phyloP scores from a whole-genome alignment of 1,140 invertebrate species.

The Anthonomus grandis region DNA sequence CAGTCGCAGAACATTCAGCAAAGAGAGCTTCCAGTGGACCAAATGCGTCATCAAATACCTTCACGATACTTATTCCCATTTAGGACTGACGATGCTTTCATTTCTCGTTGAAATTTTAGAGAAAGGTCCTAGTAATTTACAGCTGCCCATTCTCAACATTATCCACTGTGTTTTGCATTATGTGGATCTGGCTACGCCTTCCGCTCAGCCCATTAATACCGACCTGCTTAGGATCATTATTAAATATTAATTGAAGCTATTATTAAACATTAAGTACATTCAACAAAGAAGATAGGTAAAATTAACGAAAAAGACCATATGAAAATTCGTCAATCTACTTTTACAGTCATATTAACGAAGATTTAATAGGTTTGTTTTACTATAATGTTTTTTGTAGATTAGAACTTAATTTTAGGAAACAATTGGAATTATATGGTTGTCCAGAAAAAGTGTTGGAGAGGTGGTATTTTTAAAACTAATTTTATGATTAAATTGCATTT shows the following conservation, averaged over 20 bases:
- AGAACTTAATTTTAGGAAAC: too few species aligned
- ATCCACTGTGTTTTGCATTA: slow-evolving; percentile 96
- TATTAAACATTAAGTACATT: too few species aligned
- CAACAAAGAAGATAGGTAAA: too few species aligned
- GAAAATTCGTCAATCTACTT: too few species aligned
- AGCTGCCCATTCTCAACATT: slow-evolving; percentile 87
- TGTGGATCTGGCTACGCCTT: slow-evolving; percentile 81
- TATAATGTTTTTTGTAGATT: too few species aligned
- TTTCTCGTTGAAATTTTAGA: slow-evolving; percentile 91
- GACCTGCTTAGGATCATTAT: slow-evolving; percentile 90
- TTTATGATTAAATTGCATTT: too few species aligned
- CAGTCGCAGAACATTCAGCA: slow-evolving; percentile 92
- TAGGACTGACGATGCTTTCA: slow-evolving; percentile 86
- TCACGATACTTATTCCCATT: slow-evolving; percentile 91
- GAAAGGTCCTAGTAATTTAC: slow-evolving; percentile 76
- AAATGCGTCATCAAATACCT: slow-evolving; percentile 99
- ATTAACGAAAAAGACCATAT: too few species aligned
- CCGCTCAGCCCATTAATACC: slow-evolving; percentile 84
- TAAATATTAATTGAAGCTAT: slow-evolving; percentile 90
- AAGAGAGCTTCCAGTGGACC: slow-evolving; percentile 99
- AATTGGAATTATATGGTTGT: too few species aligned
- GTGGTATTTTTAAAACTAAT: too few species aligned
- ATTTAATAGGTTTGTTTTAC: too few species aligned
- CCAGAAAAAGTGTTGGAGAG: too few species aligned
- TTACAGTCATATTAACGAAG: too few species aligned